These are phyloP conservation scores for Dallia pectoralis DNA, from an alignment of 2,797 vertebrate genomes.

Conservation along the genomic window DNA sequence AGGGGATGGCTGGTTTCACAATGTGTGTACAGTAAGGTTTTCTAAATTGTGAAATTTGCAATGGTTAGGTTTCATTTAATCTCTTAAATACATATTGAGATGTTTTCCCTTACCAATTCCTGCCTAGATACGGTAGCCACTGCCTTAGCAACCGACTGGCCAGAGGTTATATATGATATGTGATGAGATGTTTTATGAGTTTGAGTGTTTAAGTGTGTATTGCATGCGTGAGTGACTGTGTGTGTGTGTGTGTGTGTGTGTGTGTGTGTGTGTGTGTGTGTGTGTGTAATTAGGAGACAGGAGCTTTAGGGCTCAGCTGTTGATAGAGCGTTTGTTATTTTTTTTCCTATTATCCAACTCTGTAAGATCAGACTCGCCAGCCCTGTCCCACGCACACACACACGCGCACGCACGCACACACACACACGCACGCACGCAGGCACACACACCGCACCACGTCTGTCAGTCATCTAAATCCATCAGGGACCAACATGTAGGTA, in stretches of 20 bases:
- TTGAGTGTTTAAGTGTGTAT: background rate
- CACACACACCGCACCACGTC: no score
- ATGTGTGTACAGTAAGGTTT: background rate
- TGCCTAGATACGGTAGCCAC: conserved; percentile 67
- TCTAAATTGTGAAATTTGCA: conserved; percentile 33
- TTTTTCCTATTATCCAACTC: conserved; percentile 72
- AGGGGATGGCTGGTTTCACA: background rate
- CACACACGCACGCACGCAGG: background rate
- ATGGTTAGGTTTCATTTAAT: conserved; percentile 49
- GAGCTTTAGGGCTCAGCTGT: conserved; percentile 72
- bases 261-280: conserved; percentile 49
- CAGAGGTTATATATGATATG: conserved; percentile 64
- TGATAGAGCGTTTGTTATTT: conserved; percentile 60
- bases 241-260: background rate
- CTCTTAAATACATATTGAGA: conserved; percentile 66
- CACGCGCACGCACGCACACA: no score
- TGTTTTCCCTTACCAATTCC: conserved; percentile 62
- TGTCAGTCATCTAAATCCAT: conserved; percentile 39
- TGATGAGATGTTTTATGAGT: conserved; percentile 33
- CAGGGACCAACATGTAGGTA: conserved; percentile 50
- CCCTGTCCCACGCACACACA: conserved; percentile 27
- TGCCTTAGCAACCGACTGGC: conserved; percentile 73
- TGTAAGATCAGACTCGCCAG: conserved; percentile 60
- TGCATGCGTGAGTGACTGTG: background rate
- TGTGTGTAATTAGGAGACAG: conserved; percentile 59